These are phyloP conservation scores for Menura novaehollandiae DNA, from an alignment of 2,113 vertebrate species.

Conservation along the genomic window DNA sequence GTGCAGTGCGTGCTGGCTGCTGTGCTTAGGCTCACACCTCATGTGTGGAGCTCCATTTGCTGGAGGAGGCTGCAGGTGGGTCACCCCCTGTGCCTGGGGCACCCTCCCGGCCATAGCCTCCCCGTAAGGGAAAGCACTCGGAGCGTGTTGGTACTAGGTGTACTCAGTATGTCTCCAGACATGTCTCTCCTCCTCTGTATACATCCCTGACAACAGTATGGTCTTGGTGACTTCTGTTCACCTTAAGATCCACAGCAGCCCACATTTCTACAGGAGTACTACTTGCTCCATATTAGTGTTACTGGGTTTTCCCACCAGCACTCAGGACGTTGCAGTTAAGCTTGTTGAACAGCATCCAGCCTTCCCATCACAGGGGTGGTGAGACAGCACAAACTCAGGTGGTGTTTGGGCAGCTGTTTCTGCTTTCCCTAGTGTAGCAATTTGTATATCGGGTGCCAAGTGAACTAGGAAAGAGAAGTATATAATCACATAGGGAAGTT, in stretches of 20 bases:
- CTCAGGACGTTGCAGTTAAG: background rate
- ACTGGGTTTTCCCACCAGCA: background rate
- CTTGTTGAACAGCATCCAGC: background rate
- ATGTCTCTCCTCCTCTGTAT: background rate
- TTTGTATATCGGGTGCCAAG: background rate
- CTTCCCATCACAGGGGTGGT: background rate
- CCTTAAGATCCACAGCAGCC: background rate
- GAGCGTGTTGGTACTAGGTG: background rate
- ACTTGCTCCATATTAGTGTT: background rate
- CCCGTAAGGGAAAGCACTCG: fast-evolving
- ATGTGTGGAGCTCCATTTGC: background rate
- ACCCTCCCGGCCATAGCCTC: background rate
- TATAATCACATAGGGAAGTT: background rate
- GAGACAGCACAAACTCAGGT: background rate
- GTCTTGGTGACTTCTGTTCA: background rate
- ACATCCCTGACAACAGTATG: background rate
- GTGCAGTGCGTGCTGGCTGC: fast-evolving
- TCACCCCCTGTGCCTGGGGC: background rate
- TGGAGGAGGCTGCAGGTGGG: background rate
- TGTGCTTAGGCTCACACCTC: background rate
- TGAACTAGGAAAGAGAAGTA: background rate
- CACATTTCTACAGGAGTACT: background rate
- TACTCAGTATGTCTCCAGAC: background rate
- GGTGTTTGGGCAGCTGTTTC: background rate
- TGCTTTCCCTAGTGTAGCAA: background rate